Evolutionary conservation across 2,113 vertebrate genomes (phyloP).

Genomic region (Vulpes lagopus): DNA sequence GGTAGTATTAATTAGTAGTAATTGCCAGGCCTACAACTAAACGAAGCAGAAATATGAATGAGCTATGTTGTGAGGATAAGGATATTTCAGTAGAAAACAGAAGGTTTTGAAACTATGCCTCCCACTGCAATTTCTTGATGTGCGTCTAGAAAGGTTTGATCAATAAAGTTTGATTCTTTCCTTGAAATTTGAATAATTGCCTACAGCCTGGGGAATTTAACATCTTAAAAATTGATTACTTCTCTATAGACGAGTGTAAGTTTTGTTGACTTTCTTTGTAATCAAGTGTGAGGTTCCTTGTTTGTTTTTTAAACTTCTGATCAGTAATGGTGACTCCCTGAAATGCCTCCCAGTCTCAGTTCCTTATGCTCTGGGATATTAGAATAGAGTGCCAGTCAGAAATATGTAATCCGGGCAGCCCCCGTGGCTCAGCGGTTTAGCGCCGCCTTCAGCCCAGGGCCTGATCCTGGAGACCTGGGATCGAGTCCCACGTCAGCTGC

Average conservation of each 20-base stretch:
- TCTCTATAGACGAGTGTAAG: not conserved
- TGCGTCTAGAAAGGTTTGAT: constrained; percentile 12
- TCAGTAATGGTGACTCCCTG: not conserved
- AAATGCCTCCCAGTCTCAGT: not conserved
- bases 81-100: not conserved
- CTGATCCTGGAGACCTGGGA: too few relatives aligned
- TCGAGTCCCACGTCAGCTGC: too few relatives aligned
- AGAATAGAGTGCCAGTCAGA: not conserved
- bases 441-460: too few relatives aligned
- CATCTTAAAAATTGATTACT: constrained; percentile 28
- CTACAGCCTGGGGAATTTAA: constrained; percentile 6
- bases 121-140: not conserved
- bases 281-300: not conserved
- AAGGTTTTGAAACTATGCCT: not conserved
- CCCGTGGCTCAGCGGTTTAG: too few relatives aligned
- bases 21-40: not conserved
- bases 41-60: not conserved
- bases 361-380: not conserved
- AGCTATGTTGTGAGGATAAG: not conserved
- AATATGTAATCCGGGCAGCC: not conserved
- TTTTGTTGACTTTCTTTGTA: constrained; percentile 3
- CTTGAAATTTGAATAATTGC: constrained; percentile 55
- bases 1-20: not conserved
- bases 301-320: constrained; percentile 16
- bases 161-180: constrained; percentile 41